A percentile compares a stretch with the other conserved stretches of the same genome.
phyloP scores from a whole-genome alignment of 2,113 vertebrate species.

The Ranitomeya imitator region DNA sequence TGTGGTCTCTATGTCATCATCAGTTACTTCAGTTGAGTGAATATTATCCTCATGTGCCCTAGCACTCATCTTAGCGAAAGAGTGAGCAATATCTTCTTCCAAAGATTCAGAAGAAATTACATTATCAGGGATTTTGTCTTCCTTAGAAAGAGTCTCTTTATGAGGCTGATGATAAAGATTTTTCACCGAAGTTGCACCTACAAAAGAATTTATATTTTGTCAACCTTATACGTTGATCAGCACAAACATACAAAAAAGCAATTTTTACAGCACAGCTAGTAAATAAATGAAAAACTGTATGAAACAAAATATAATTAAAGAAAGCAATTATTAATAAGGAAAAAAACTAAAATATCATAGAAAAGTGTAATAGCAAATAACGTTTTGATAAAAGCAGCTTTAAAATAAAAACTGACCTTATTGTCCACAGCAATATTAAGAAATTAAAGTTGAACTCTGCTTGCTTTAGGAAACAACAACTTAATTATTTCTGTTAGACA shows the following conservation, averaged over 20 bases:
- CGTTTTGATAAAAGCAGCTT: no score
- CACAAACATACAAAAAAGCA: background rate
- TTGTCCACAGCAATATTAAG: no score
- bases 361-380: no score
- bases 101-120: slow-evolving; percentile 58
- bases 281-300: background rate
- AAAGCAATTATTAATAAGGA: background rate
- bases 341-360: background rate
- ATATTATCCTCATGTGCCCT: slow-evolving; percentile 69
- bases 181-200: slow-evolving; percentile 72
- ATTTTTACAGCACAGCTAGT: background rate
- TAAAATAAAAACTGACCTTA: no score
- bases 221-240: background rate
- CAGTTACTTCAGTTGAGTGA: slow-evolving; percentile 66
- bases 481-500: no score
- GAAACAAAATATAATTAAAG: background rate
- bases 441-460: no score
- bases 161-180: slow-evolving; percentile 64
- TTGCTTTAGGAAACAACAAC: no score
- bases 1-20: slow-evolving; percentile 60
- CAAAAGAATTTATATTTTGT: slow-evolving; percentile 48
- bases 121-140: slow-evolving; percentile 60
- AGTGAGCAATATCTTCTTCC: slow-evolving; percentile 42
- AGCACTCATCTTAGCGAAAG: slow-evolving; percentile 62
- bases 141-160: slow-evolving; percentile 63